Evolutionary conservation across 2,888 invertebrate species (phyloP), one percentile per base, ranked within the genome.

Genomic region (Lepidocyrtoides sp.): DNA sequence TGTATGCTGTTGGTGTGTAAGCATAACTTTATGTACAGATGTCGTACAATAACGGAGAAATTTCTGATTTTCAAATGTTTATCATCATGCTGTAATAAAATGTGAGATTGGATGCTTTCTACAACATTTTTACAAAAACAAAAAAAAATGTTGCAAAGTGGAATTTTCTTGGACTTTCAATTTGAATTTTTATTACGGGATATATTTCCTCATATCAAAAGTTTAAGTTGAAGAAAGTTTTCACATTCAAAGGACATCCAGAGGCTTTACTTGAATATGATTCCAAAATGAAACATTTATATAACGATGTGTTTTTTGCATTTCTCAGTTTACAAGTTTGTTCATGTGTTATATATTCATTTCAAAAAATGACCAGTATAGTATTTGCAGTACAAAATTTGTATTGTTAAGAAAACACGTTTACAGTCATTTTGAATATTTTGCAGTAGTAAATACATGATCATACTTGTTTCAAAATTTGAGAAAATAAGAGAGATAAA

Each of bases 131-230:
- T 29, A 3, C 1, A 41, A 36, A 36, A 41, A 17, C 12, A 41
- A 10, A 57, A 17, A 8, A 12, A 77, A 29, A 2, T 8, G 1
- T 5, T 17, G 14, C n/a, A 44, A 51, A 63, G 23, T 23, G 57
- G 72, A 41, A 72, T 77, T 79, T 77, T 77, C 17, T 86, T 44
- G 12, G 20, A 2, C 17, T 26, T 5, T 48, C 69, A 86, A 86
- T 86, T 86, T 86, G 86, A 86, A 86, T 77, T 86, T 86, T 86
- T 86, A 86, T 86, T 72, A 54, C 86, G n/a, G 10, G 63, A 63
- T 3, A 20, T 36, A 36, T 48, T 77, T 77, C 20, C 20, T 20
- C 63, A 26, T 20, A 51, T 51, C 83, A 83, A 83, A 83, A 69
- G 60, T 86, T 86, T 36, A 60, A 60, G 10, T 23, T 75, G 17